A percentile compares a stretch with the other conserved stretches of the same genome.
These are phyloP conservation scores for Myiothlypis chrysogaster DNA, from an alignment of 2,797 vertebrate species.

Conservation along the genomic window DNA sequence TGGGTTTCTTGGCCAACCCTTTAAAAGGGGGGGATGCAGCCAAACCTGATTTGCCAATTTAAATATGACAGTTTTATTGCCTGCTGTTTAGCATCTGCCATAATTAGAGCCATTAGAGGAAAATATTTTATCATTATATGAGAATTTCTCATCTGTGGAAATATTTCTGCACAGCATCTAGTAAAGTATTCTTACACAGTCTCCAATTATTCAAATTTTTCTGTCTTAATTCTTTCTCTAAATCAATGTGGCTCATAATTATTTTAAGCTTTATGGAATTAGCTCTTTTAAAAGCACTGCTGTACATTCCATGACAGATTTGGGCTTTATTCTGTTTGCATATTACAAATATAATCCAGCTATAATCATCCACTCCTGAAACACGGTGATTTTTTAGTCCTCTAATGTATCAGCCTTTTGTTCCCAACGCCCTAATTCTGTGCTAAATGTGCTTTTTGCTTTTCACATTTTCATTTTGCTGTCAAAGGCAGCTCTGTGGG, in stretches of 20 bases:
- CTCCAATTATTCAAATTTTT: constrained; percentile 24
- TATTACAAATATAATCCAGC: constrained; percentile 9
- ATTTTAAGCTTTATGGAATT: constrained; percentile 44
- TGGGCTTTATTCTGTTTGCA: constrained; percentile 1
- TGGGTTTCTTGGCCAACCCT: neutral
- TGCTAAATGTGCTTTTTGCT: neutral
- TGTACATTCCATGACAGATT: constrained; percentile 3
- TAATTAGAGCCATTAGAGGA: neutral
- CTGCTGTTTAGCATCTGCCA: constrained; percentile 28
- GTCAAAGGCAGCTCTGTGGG: neutral
- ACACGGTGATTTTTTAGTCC: neutral
- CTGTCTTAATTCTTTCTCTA: constrained; percentile 23
- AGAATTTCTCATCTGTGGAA: constrained; percentile 29
- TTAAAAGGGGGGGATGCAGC: neutral
- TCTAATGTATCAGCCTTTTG: neutral
- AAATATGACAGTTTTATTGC: neutral
- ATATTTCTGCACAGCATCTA: neutral
- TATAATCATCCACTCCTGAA: constrained; percentile 19
- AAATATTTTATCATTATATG: constrained; percentile 25
- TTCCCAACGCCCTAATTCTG: neutral
- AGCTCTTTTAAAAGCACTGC: constrained; percentile 9
- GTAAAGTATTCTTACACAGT: neutral
- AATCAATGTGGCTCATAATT: constrained; percentile 22
- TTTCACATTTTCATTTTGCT: neutral
- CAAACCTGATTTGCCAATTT: constrained; percentile 10